Evolutionary conservation across 2,888 invertebrate genomes (phyloP).

Genomic region (Andrena camellia): DNA sequence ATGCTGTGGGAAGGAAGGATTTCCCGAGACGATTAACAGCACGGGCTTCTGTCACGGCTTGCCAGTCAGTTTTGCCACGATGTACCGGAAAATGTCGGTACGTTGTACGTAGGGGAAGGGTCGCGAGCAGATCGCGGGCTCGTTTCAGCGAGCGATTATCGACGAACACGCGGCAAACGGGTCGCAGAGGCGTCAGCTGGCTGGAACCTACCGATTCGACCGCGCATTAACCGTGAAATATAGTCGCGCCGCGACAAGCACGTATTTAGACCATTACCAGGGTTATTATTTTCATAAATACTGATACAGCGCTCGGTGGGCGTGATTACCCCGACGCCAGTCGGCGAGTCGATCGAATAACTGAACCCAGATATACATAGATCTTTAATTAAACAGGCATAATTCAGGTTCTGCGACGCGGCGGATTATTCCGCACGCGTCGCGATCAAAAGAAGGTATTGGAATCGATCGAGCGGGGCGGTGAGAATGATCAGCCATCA

Average conservation of each 20-base stretch:
- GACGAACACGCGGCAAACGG: constrained; percentile 7
- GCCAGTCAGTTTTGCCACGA: too few relatives aligned
- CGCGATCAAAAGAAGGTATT: too few relatives aligned
- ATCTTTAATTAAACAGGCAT: not conserved
- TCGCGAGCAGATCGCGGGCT: not conserved
- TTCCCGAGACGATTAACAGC: too few relatives aligned
- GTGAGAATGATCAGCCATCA: too few relatives aligned
- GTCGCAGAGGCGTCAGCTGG: constrained; percentile 40
- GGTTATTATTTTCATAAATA: constrained; percentile 43
- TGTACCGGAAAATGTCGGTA: too few relatives aligned
- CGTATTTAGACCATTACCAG: constrained; percentile 4
- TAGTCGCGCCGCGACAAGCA: constrained; percentile 12
- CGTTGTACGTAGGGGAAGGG: not conserved
- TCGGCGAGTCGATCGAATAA: not conserved
- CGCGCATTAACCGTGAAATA: constrained; percentile 36
- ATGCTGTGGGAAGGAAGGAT: too few relatives aligned
- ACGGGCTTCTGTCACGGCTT: too few relatives aligned
- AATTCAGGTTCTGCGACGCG: not conserved
- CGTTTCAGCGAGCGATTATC: constrained; percentile 6
- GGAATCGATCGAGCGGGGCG: too few relatives aligned
- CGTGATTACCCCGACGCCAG: not conserved
- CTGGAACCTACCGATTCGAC: constrained; percentile 33
- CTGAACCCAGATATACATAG: not conserved
- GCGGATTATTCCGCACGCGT: too few relatives aligned
- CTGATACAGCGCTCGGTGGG: not conserved